Evolutionary conservation across 2,113 vertebrate species (phyloP).

Genomic region (Myrmecobius fasciatus): DNA sequence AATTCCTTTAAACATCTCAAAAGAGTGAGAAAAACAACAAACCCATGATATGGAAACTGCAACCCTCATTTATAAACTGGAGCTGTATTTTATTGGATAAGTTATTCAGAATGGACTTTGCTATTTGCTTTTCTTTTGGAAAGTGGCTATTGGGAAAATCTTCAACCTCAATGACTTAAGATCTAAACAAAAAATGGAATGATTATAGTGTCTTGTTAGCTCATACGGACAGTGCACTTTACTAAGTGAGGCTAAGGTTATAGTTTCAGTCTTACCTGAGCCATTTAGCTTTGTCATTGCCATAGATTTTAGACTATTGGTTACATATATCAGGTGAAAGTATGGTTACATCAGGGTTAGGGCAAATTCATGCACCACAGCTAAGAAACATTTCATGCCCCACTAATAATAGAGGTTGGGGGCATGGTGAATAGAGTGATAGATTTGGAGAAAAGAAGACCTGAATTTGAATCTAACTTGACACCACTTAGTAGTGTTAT

Average conservation of each 20-base stretch:
- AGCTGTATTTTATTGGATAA: conserved; percentile 9
- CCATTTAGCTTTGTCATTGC: too few relatives aligned
- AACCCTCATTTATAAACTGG: background rate
- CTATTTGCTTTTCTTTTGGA: background rate
- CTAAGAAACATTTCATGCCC: conserved; percentile 5
- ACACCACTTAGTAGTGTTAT: too few relatives aligned
- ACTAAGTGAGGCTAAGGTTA: background rate
- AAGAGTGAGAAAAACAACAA: background rate
- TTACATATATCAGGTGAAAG: background rate
- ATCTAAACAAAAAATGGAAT: conserved; percentile 15
- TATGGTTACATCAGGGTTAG: background rate
- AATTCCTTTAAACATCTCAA: conserved; percentile 17
- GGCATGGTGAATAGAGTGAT: background rate
- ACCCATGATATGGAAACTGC: conserved; percentile 15
- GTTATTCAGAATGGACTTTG: conserved; percentile 2
- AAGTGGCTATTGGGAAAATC: background rate
- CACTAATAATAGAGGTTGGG: too few relatives aligned
- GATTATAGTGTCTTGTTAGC: background rate
- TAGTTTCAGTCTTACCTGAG: too few relatives aligned
- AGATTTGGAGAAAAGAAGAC: background rate
- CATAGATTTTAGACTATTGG: conserved; percentile 20
- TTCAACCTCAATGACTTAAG: conserved; percentile 10
- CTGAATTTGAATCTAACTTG: too few relatives aligned
- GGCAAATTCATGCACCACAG: background rate
- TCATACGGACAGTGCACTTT: background rate